These are phyloP conservation scores for Sibirionetta formosa DNA, from an alignment of 2,797 vertebrate genomes.

Conservation along the genomic window DNA sequence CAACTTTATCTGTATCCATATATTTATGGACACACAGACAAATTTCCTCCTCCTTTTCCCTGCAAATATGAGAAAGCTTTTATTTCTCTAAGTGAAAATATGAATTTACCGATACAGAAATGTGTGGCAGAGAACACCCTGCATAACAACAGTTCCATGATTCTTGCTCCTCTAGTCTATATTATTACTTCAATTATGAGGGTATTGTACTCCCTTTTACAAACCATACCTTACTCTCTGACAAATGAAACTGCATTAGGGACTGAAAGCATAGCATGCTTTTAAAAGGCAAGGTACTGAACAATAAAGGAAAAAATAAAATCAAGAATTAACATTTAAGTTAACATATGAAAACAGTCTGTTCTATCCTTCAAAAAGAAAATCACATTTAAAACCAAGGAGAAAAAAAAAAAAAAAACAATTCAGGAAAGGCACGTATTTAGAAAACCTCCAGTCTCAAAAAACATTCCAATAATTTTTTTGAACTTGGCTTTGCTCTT, in stretches of 20 bases:
- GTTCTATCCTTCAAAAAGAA: neutral
- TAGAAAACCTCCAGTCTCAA: neutral
- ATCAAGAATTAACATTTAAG: neutral
- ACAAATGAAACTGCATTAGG: neutral
- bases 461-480: neutral
- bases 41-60: neutral
- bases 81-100: neutral
- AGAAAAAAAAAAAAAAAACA: neutral
- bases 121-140: neutral
- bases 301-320: neutral
- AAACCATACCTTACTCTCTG: neutral
- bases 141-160: neutral
- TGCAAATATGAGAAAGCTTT: neutral
- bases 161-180: neutral
- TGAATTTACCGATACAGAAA: neutral
- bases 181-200: neutral
- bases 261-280: neutral
- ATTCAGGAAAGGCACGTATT: neutral
- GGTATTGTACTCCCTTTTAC: neutral
- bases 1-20: neutral
- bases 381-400: neutral
- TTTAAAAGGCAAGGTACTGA: neutral
- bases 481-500: neutral
- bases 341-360: neutral
- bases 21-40: neutral